Base-by-base conservation (phyloP, 2,888 invertebrate species). In the Galerucella nymphaeae region DNA sequence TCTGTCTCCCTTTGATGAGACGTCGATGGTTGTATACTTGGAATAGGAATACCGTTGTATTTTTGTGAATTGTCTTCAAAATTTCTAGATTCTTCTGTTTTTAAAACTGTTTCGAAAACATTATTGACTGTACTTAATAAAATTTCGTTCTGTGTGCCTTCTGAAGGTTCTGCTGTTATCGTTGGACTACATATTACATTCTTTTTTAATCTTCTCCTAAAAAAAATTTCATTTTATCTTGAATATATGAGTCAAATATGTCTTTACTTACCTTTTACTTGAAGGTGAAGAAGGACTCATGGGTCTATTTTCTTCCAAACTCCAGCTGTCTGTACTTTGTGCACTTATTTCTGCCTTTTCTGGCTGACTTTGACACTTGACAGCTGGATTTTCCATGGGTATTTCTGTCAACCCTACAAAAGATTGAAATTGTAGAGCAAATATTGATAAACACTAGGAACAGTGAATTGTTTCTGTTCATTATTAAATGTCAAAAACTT, bases 301-400 rank as follows among this genome's bases (percentile, higher is more conserved):
- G 42, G 91, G 88, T 13, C 94, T 91, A 18, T 91, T 90, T 58
- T 83, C 85, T 85, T 87, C 90, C 68, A 89, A 87, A 79, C 88
- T 88, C 88, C 86, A 90, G 72, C 88, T 87, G 3, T 90, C 89
- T 70, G 92, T 92, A 0, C 86, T 88, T n/a, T 89, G 88, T 48
- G 87, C 86, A 70, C 90, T 87, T 74, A 91, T 87, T 78, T 90
- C 90, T 0, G 88, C 84, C 78, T 84, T 82, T 73, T 87, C 87
- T 30, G 88, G 87, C 71, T 90, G 90, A 78, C 90, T 92, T 77
- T 93, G 92, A 57, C 93, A 90, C 79, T 93, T 92, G 68, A 92
- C 92, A 70, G 93, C 87, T 14, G 93, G 92, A 66, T 93, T 92
- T 50, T 93, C 91, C 79, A 94, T 92, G 10, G 94, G 94, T 90